These are phyloP conservation scores for Sebastes cheni DNA, from an alignment of 2,797 vertebrate genomes.

Conservation along the genomic window DNA sequence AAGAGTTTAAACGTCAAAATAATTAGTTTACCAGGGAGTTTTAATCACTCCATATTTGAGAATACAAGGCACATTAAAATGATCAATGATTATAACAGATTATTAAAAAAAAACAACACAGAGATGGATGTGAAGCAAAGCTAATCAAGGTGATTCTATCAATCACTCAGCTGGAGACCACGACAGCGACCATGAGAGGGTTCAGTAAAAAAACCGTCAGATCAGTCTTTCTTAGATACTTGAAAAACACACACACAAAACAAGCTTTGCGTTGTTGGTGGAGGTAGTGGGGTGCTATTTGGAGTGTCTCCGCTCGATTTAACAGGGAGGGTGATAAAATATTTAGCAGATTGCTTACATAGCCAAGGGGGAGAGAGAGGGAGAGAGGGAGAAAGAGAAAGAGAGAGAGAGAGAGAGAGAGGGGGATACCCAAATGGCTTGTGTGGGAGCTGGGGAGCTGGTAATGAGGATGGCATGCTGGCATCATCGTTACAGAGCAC, in stretches of 20 bases:
- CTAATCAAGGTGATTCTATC: slow-evolving; percentile 45
- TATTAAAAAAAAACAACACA: neutral
- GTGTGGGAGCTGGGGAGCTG: slow-evolving; percentile 66
- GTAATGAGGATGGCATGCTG: slow-evolving; percentile 76
- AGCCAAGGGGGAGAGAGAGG: slow-evolving; percentile 55
- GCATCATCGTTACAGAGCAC: slow-evolving; percentile 70
- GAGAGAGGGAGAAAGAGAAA: neutral
- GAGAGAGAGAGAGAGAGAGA: neutral
- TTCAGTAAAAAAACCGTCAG: slow-evolving; percentile 45
- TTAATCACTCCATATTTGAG: slow-evolving; percentile 43
- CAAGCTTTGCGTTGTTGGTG: slow-evolving; percentile 36
- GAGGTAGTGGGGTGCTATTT: slow-evolving; percentile 65
- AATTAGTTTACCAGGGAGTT: slow-evolving; percentile 40
- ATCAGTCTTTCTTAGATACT: slow-evolving; percentile 29
- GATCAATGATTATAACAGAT: slow-evolving; percentile 41
- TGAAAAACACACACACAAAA: slow-evolving; percentile 37
- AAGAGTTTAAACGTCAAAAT: slow-evolving; percentile 41
- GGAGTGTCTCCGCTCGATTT: slow-evolving; percentile 72
- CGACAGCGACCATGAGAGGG: slow-evolving; percentile 13
- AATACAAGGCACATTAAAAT: slow-evolving; percentile 54
- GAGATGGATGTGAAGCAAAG: slow-evolving; percentile 25
- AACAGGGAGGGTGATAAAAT: slow-evolving; percentile 79
- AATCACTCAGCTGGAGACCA: slow-evolving; percentile 46
- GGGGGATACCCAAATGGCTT: slow-evolving; percentile 68
- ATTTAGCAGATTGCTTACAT: slow-evolving; percentile 81